Evolutionary conservation across 2,888 invertebrate genomes (phyloP).

Genomic region (Eledone cirrhosa): DNA sequence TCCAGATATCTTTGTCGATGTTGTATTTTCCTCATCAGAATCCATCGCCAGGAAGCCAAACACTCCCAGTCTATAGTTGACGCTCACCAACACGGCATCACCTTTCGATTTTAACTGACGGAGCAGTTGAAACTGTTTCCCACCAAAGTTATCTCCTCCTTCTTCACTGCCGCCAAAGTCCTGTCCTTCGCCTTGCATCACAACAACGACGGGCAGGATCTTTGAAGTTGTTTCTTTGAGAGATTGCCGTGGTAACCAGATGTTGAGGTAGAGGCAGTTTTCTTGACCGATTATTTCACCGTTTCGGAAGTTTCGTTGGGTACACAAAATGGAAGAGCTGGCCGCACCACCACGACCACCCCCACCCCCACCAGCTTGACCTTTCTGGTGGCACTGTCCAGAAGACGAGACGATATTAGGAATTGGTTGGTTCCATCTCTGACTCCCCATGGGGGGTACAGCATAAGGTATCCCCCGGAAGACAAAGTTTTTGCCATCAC

Average conservation of each 20-base stretch:
- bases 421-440: background rate
- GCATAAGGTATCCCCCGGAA: constrained; percentile 24
- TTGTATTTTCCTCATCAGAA: background rate
- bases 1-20: background rate
- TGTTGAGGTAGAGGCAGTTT: constrained; percentile 9
- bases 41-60: background rate
- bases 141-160: background rate
- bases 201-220: background rate
- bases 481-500: background rate
- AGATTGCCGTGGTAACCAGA: background rate
- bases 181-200: constrained; percentile 21
- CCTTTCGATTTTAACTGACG: background rate
- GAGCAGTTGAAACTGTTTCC: background rate
- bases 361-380: background rate
- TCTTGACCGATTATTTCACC: background rate
- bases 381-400: background rate
- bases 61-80: constrained; percentile 16
- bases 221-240: background rate
- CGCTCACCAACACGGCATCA: constrained; percentile 6
- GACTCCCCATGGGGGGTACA: constrained; percentile 1
- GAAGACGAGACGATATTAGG: background rate
- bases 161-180: background rate
- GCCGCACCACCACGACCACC: background rate
- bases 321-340: background rate
- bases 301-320: background rate